These are phyloP conservation scores for Poeciliopsis turneri DNA, from an alignment of 2,797 vertebrate species.

Conservation along the genomic window DNA sequence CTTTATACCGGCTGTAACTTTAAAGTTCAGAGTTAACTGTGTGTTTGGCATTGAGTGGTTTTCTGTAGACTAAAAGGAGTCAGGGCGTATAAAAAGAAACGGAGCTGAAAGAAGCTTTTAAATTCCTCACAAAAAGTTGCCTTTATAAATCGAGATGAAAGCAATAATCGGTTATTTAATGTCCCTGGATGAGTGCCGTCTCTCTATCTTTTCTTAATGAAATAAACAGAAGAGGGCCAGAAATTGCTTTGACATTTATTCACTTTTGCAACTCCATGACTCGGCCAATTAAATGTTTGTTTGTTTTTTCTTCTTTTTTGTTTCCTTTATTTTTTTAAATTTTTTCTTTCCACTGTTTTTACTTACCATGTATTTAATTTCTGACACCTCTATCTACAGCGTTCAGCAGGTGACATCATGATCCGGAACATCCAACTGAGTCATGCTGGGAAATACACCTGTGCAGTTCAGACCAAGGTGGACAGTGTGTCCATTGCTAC, in stretches of 20 bases:
- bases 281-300: neutral
- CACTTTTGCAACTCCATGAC: conserved; percentile 11
- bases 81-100: conserved; percentile 46
- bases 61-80: conserved; percentile 49
- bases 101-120: conserved; percentile 56
- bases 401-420: conserved; percentile 96
- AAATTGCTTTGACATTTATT: conserved; percentile 28
- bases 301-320: neutral
- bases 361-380: conserved; percentile 9
- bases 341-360: neutral
- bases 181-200: conserved; percentile 16
- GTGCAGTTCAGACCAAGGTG: conserved; percentile 94
- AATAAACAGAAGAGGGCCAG: conserved; percentile 35
- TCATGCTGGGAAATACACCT: conserved; percentile 95
- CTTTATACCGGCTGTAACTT: conserved; percentile 49
- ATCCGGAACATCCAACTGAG: conserved; percentile 96
- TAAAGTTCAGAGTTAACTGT: conserved; percentile 63
- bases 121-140: conserved; percentile 46
- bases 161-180: conserved; percentile 31
- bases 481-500: conserved; percentile 93
- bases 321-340: neutral
- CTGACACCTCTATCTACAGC: conserved; percentile 80
- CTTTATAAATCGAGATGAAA: conserved; percentile 36
- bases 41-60: conserved; percentile 45
- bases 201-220: conserved; percentile 24